phyloP scores from a whole-genome alignment of 2,888 invertebrate genomes.

The Graphium colonna region DNA sequence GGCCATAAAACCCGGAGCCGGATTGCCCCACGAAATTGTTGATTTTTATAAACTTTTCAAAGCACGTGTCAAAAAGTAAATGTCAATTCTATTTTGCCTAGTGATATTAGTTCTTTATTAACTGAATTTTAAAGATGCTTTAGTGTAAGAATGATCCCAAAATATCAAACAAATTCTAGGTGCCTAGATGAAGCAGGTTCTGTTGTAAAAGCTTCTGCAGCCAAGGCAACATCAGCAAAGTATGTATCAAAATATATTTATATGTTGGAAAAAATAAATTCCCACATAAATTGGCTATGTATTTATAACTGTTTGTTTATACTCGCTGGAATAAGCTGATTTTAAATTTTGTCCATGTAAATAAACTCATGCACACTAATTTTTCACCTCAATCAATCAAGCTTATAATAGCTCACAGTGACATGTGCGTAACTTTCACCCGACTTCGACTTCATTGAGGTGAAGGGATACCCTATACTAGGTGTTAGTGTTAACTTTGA shows the following conservation, averaged over 20 bases:
- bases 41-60: slow-evolving; percentile 51
- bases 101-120: background rate
- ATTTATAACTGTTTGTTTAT: no score
- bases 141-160: background rate
- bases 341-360: no score
- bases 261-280: no score
- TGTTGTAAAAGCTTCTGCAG: slow-evolving; percentile 36
- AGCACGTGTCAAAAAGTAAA: slow-evolving; percentile 51
- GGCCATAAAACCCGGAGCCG: slow-evolving; percentile 52
- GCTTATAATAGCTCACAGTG: slow-evolving; percentile 81
- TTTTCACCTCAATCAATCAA: no score
- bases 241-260: no score
- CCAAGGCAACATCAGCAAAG: slow-evolving; percentile 36
- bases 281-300: no score
- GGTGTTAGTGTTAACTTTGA: no score
- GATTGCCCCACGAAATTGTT: slow-evolving; percentile 49
- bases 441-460: no score
- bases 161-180: slow-evolving; percentile 35
- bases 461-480: no score
- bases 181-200: slow-evolving; percentile 46
- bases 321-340: no score
- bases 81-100: slow-evolving; percentile 1
- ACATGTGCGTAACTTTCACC: slow-evolving; percentile 80
- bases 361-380: no score
- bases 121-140: no score